Evolutionary conservation across 2,113 vertebrate species (phyloP).

Genomic region (Lepisosteus oculatus): DNA sequence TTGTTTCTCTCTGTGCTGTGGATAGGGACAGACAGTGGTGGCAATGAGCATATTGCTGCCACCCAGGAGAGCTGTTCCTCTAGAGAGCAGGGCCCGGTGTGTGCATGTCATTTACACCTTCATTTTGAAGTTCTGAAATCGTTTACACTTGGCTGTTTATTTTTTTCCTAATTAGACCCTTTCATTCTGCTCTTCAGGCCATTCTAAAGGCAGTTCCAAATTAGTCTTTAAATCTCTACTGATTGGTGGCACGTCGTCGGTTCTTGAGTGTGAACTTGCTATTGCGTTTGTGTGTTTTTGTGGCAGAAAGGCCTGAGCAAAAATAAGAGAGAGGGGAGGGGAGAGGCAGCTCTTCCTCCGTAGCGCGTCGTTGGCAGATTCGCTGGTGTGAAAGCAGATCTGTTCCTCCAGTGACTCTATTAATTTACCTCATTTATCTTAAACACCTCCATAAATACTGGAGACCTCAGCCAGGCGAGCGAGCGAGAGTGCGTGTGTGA

Average conservation of each 20-base stretch:
- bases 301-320: not conserved
- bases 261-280: not conserved
- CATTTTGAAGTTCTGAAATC: no score
- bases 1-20: not conserved
- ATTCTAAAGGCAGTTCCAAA: no score
- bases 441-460: constrained; percentile 76
- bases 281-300: constrained; percentile 6
- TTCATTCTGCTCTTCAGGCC: no score
- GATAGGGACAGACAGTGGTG: constrained; percentile 15
- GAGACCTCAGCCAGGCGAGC: constrained; percentile 58
- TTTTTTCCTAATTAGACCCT: no score
- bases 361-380: constrained; percentile 62
- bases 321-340: not conserved
- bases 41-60: not conserved
- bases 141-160: no score
- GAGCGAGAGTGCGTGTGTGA: constrained; percentile 39
- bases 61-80: no score
- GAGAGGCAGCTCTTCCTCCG: constrained; percentile 44
- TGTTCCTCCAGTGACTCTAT: constrained; percentile 86
- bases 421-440: constrained; percentile 95
- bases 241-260: constrained; percentile 2
- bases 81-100: no score
- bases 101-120: no score
- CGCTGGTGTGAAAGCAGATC: constrained; percentile 70
- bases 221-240: not conserved